Evolutionary conservation across 1,140 invertebrate genomes (phyloP), one percentile per base, ranked within the genome.

Genomic region (Zaprionus vittiger): DNA sequence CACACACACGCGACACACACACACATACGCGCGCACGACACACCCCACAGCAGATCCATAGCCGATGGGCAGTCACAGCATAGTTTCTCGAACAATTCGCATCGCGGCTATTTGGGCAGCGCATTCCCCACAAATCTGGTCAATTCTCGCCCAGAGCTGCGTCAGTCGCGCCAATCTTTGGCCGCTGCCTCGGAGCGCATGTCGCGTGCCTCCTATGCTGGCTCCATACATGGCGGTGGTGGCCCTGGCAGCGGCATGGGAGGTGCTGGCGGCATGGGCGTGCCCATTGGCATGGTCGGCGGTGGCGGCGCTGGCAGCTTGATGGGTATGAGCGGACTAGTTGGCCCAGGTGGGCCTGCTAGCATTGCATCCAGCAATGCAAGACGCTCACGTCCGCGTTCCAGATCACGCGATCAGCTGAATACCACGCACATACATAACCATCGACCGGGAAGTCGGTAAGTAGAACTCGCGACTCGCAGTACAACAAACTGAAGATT

Each of bases 51-150:
- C 54, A 90, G 92, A 72, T 97, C 96, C 44, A 94, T 97, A 65
- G 96, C 96, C 38, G 97, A 98, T 92, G 96, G 97, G 60, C 97
- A 97, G 91, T 97, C 96, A 26, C 96, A 97, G 90, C 96, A 97
- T 81, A 97, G 96, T 82, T 97, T 97, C 89, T 96, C 96, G 20
- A 96, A 96, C 77, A 96, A 97, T 81, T 97, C 96, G 26, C 95
- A 94, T 66, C 93, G 95, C 68, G 94, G 94, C 63, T 97, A 97
- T 91, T 95, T 97, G 82, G 93, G 94, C 60, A 94, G 94, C 56
- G 95, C 95, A 65, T 95, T 97, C 79, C 95, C 96, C 17, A 95
- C 95, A 65, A 97, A 96, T 92, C 94, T 97, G 79, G 95, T 97
- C 74, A 96, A 95, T 87, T 96, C 96, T 1, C 94, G 96, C 93